Evolutionary conservation across 2,888 invertebrate species (phyloP), one percentile per base, ranked within the genome.

Genomic region (Ophioninae sp.): DNA sequence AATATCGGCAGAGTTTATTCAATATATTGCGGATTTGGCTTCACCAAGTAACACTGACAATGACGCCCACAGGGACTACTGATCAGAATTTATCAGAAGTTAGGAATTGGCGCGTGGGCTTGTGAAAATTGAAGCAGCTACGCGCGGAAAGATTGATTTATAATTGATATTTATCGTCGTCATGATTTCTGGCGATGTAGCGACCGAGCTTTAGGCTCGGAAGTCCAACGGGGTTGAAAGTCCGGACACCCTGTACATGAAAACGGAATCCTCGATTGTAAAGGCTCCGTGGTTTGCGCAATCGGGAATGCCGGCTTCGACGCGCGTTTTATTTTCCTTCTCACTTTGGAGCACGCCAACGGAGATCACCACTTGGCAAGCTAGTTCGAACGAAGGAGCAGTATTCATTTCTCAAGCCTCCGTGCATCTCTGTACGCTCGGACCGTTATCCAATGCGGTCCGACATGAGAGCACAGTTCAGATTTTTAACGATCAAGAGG

Each of bases 301-400:
- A 74, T 69, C 79, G 61, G 17, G 77, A 72, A 70, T 67, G 72
- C 68, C 74, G 72, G 39, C 30, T 30, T 72, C 72, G 72, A 72
- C n/a, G n/a, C 10, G 41, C 30, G 44, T 64, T 17, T 44, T 50
- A 7, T 57, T 41, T 59, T 17, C 76, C 59, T 37, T 76, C 23
- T 41, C 59, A 23, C 57, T 59, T 44, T 2, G 17, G 20, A 13
- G 62, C 62, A 30, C 44, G 30, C 41, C 21, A 77, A 69, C 62
- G 68, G 65, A 56, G 68, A 69, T 62, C 68, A 21, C 79, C 79
- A 75, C 79, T 82, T 79, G 82, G 79, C 82, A 79, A 75, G 44
- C 65, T 50, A 65, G 64, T 30, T 70, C 59, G 70, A 82, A 67
- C 61, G 65, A 65, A 69, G 77, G 41, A 73, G 67, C 72, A 74